A percentile compares a stretch with the other conserved stretches of the same genome.
These are phyloP conservation scores for Plebejus argus DNA, from an alignment of 2,888 invertebrate genomes.

Conservation along the genomic window DNA sequence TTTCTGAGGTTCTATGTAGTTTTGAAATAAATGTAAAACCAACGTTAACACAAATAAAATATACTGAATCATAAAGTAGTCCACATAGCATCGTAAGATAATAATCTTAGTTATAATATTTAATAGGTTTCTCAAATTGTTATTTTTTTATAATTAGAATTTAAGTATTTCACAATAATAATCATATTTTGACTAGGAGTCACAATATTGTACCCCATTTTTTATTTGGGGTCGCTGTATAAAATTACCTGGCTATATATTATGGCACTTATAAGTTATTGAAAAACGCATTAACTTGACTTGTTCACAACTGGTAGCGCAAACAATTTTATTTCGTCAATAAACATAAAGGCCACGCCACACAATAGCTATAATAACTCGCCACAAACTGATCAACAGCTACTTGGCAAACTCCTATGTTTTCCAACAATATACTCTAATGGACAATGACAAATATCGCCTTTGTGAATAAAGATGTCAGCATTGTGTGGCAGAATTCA, in stretches of 20 bases:
- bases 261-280: not conserved
- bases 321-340: constrained; percentile 8
- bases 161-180: too few relatives aligned
- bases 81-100: too few relatives aligned
- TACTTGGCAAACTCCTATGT: constrained; percentile 50
- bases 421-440: constrained; percentile 73
- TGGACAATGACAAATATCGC: constrained; percentile 79
- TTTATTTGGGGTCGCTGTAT: not conserved
- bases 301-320: constrained; percentile 9
- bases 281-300: not conserved
- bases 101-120: too few relatives aligned
- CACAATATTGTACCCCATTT: too few relatives aligned
- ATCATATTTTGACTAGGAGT: too few relatives aligned
- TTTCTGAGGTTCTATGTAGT: too few relatives aligned
- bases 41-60: too few relatives aligned
- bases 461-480: constrained; percentile 72
- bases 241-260: not conserved
- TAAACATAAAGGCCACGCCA: constrained; percentile 26
- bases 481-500: constrained; percentile 58
- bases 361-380: constrained; percentile 20
- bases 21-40: too few relatives aligned
- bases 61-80: too few relatives aligned
- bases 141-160: too few relatives aligned
- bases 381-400: constrained; percentile 42
- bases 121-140: too few relatives aligned